Percentiles rank a stretch among this genome's conserved stretches.
These are phyloP conservation scores for Corythaeola cristata DNA, from an alignment of 2,113 vertebrate species.

Conservation along the genomic window DNA sequence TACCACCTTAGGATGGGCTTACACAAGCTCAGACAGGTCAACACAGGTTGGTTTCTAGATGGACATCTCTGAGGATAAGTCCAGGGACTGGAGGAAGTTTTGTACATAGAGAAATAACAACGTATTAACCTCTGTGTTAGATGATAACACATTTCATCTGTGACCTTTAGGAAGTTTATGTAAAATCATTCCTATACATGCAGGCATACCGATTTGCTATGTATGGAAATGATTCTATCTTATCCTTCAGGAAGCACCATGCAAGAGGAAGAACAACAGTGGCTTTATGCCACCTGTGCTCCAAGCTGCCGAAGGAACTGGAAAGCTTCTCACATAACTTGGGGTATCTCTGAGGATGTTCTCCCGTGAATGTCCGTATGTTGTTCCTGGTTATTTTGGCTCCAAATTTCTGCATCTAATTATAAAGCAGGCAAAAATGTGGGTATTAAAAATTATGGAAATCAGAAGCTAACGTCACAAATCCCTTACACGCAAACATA, in stretches of 20 bases:
- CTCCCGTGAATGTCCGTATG: not conserved
- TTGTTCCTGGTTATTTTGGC: not conserved
- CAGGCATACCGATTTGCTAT: not conserved
- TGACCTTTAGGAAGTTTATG: not conserved
- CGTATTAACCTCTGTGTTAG: not conserved
- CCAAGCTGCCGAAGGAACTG: not conserved
- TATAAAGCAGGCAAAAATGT: not conserved
- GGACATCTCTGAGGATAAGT: not conserved
- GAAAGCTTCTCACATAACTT: not conserved
- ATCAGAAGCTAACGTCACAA: not conserved
- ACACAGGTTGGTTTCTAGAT: not conserved
- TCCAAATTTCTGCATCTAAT: not conserved
- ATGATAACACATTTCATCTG: not conserved
- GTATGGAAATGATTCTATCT: not conserved
- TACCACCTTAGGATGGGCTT: not conserved
- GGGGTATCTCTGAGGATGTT: not conserved
- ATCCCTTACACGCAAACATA: not conserved
- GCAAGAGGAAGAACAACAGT: not conserved
- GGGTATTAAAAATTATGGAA: not conserved
- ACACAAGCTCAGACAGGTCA: not conserved
- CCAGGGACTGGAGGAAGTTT: not conserved
- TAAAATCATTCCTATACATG: not conserved
- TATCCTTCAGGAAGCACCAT: not conserved
- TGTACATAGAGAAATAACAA: not conserved
- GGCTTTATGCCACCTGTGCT: not conserved